These are phyloP conservation scores for Psophia crepitans DNA, from an alignment of 2,113 vertebrate genomes.

Conservation along the genomic window DNA sequence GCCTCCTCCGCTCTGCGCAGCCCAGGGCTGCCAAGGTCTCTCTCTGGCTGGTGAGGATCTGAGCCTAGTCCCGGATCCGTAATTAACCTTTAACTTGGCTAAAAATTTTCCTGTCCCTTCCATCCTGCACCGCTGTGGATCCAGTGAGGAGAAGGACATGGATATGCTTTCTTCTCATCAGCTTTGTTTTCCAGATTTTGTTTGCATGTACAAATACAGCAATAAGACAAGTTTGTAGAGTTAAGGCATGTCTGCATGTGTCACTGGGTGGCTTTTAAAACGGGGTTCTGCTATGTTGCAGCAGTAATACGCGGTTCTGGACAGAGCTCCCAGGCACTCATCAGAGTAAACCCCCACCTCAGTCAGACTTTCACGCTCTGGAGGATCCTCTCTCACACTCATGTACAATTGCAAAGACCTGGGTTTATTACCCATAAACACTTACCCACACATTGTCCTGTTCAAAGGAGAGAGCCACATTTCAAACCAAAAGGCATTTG, in stretches of 20 bases:
- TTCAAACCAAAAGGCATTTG: not conserved
- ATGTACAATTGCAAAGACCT: not conserved
- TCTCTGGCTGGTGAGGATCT: not conserved
- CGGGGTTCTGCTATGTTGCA: not conserved
- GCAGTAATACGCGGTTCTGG: not conserved
- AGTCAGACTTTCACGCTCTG: not conserved
- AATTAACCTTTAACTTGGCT: not conserved
- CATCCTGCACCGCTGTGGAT: not conserved
- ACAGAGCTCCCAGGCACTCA: not conserved
- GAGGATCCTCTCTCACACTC: not conserved
- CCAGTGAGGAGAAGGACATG: not conserved
- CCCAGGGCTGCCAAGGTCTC: not conserved
- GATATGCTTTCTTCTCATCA: not conserved
- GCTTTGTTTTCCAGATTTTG: not conserved
- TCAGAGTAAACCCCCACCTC: not conserved
- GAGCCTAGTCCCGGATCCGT: not conserved
- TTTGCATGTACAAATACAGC: not conserved
- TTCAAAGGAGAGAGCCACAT: not conserved
- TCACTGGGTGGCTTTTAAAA: not conserved
- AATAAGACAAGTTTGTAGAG: not conserved
- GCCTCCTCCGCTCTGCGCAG: not conserved
- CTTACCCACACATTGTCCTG: not conserved
- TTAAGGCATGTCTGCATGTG: fast-evolving
- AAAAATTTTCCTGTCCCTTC: not conserved
- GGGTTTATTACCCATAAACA: not conserved